Base-by-base conservation (phyloP, 2,888 invertebrate species). In the Amphipyra tragopoginis region DNA sequence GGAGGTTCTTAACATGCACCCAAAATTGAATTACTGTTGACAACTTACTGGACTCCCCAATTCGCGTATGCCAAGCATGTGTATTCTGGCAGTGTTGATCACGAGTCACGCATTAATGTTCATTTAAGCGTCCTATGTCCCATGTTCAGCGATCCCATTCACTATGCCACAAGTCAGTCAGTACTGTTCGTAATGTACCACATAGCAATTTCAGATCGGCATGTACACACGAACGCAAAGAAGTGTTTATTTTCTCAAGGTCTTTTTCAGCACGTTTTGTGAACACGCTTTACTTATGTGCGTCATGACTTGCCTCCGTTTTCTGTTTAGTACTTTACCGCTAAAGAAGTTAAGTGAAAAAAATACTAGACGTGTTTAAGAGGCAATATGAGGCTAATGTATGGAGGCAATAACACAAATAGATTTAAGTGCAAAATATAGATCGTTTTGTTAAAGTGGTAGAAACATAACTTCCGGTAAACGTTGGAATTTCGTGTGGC, bases 281-380 rank as follows among this genome's bases (percentile, higher is more conserved):
- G 60, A 59, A 72, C 66, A 63, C 53, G 67, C 63, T 63, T 51
- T 36, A 59, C 39, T 60, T 58, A 67, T 40, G 67, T 79, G 75
- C 84, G 84, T 84, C 83, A 84, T 63, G 53, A 36, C 14, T 61
- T 40, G 57, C 48, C 65, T 62, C 52, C 51, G 61, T 66, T 63
- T 38, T 73, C 59, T 74, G 67, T 77, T 84, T 83, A 84, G 79
- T 79, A 64, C 43, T 34, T 45, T 45, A 60, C 50, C 63, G 80
- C 78, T 80, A 81, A 83, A 81, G 71, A 75, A 57, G 58, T 52
- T 73, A 65, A 68, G 56, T 64, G 71, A 75, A 75, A 67, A 79
- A 65, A 71, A 47, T 49, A 40, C 33, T 33, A 50, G 48, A 29
- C 29, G 0, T 72, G 40, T 69, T 63, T 69, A 48, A 56, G 50